These are phyloP conservation scores for Bugulina stolonifera DNA, from an alignment of 2,888 invertebrate genomes.

Conservation along the genomic window DNA sequence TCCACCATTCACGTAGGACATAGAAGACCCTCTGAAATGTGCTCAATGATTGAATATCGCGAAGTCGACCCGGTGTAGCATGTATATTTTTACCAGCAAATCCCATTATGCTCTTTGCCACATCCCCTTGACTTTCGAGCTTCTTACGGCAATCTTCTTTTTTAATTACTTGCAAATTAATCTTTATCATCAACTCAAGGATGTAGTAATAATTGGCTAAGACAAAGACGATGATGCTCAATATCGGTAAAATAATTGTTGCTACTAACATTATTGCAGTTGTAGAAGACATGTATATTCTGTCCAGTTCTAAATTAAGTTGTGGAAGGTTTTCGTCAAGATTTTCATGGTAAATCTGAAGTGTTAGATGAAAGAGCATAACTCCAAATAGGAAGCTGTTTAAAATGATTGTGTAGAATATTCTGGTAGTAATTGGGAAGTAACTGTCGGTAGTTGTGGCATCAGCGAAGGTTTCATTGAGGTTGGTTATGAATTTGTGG, in stretches of 20 bases:
- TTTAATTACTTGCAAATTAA: conserved; percentile 27
- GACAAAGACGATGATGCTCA: conserved; percentile 29
- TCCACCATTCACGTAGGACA: conserved; percentile 27
- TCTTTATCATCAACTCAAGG: conserved; percentile 29
- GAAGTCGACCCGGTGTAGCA: conserved; percentile 27
- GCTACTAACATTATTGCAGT: conserved; percentile 28
- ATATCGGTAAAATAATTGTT: conserved; percentile 29
- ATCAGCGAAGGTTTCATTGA: conserved; percentile 16
- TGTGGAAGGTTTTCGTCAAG: not conserved
- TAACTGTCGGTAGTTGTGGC: conserved; percentile 10
- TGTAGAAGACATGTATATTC: conserved; percentile 2
- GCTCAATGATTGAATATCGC: conserved; percentile 23
- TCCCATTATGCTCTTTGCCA: conserved; percentile 27
- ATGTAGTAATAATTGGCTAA: conserved; percentile 30
- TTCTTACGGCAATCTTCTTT: conserved; percentile 27
- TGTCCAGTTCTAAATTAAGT: conserved; percentile 4
- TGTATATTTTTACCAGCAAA: conserved; percentile 25
- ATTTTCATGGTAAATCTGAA: conserved; percentile 30
- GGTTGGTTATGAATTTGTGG: conserved; percentile 29
- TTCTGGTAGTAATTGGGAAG: conserved; percentile 27
- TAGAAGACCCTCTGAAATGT: conserved; percentile 27
- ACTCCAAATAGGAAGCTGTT: conserved; percentile 28
- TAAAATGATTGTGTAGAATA: conserved; percentile 29
- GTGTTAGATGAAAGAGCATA: conserved; percentile 27
- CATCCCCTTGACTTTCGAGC: conserved; percentile 28